phyloP scores from a whole-genome alignment of 2,113 vertebrate genomes.

The Elephas maximus region DNA sequence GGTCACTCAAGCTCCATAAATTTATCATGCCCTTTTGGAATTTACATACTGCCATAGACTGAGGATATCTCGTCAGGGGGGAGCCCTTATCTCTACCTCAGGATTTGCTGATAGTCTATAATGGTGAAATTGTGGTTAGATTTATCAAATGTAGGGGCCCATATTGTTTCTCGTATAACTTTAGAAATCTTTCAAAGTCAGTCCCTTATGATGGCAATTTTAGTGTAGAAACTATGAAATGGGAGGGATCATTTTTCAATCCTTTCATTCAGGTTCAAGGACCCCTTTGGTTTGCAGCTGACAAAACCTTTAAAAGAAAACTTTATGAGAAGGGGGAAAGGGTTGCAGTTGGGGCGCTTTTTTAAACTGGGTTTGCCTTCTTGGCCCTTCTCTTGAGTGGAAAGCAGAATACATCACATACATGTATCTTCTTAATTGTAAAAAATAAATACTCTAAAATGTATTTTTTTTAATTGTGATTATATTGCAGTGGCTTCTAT shows the following conservation, averaged over 20 bases:
- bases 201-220: not conserved
- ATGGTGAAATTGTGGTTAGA: not conserved
- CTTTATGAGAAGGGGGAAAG: not conserved
- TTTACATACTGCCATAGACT: not conserved
- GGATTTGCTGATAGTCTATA: not conserved
- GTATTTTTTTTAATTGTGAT: constrained; percentile 77
- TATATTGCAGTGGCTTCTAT: constrained; percentile 78
- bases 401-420: constrained; percentile 22
- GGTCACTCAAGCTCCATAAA: not conserved
- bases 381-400: not conserved
- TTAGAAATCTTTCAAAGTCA: not conserved
- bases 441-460: constrained; percentile 71
- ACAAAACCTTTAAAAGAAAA: constrained; percentile 54
- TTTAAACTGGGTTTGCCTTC: not conserved
- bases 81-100: not conserved
- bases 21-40: not conserved
- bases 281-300: not conserved
- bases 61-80: not conserved
- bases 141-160: not conserved
- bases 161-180: not conserved
- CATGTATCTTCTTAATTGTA: constrained; percentile 60
- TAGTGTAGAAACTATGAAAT: not conserved
- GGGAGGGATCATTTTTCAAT: not conserved
- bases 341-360: not conserved
- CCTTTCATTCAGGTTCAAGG: constrained; percentile 5